Conservation (phyloP, 2,888 invertebrate species). For the Julus scanicus region DNA sequence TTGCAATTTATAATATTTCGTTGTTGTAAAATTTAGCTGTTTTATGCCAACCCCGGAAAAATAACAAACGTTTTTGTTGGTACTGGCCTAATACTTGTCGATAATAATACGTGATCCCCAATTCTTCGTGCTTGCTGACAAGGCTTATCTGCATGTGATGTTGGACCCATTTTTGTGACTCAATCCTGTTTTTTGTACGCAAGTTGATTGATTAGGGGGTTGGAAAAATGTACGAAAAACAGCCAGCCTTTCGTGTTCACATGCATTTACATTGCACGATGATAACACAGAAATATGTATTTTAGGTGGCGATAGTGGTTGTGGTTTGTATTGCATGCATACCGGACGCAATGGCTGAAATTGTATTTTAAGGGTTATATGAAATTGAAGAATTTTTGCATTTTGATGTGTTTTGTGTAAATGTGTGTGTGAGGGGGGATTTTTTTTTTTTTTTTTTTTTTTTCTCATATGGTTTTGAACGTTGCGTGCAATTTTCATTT, state of each 20-base stretch:
- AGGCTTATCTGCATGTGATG: not conserved
- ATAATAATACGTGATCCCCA: not conserved
- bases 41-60: not conserved
- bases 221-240: not conserved
- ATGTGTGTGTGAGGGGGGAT: too few species aligned
- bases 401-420: not conserved
- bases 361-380: not conserved
- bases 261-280: slow-evolving; percentile 17
- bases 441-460: not conserved
- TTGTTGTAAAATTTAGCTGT: not conserved
- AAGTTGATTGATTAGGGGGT: slow-evolving; percentile 13
- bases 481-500: not conserved
- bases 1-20: too few species aligned
- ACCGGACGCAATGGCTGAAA: not conserved
- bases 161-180: not conserved
- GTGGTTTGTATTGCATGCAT: not conserved
- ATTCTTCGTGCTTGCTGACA: not conserved
- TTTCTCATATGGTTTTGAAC: not conserved
- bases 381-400: not conserved
- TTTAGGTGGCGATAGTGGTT: not conserved
- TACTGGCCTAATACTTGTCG: not conserved
- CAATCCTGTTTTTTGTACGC: not conserved
- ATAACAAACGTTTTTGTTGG: not conserved
- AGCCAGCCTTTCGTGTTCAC: not conserved
- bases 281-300: not conserved